These are phyloP conservation scores for Erinaceus europaeus DNA, from an alignment of 2,113 vertebrate species.

Conservation along the genomic window DNA sequence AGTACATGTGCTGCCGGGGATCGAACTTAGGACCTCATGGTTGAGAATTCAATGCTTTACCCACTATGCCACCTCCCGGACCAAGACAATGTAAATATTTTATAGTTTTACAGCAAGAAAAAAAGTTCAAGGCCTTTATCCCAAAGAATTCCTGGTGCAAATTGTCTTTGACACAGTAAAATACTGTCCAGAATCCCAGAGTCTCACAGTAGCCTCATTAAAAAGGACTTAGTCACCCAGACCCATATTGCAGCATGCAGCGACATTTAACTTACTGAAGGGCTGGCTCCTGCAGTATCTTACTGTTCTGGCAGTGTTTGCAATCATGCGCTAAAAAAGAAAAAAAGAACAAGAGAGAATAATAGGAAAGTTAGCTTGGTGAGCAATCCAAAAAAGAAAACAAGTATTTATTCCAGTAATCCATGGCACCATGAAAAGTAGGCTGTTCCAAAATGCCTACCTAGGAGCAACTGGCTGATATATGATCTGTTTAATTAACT, in stretches of 20 bases:
- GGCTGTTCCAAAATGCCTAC: neutral
- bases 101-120: neutral
- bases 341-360: neutral
- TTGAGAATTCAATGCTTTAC: too few species aligned
- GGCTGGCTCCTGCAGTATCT: constrained; percentile 93
- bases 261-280: constrained; percentile 92
- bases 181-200: neutral
- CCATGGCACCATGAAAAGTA: neutral
- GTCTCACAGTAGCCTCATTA: constrained; percentile 51
- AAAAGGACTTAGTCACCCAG: constrained; percentile 52
- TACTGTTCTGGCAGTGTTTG: constrained; percentile 93
- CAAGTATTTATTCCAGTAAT: constrained; percentile 24
- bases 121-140: neutral
- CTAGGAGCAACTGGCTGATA: neutral
- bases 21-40: too few species aligned
- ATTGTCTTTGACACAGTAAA: neutral
- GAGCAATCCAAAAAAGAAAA: constrained; percentile 9
- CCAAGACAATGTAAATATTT: neutral
- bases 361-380: constrained; percentile 48
- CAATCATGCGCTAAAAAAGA: constrained; percentile 95
- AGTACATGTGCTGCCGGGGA: too few species aligned
- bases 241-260: constrained; percentile 46
- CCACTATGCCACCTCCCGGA: too few species aligned
- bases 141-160: neutral
- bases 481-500: neutral